phyloP scores from a whole-genome alignment of 2,113 vertebrate species.

The Mirza zaza region DNA sequence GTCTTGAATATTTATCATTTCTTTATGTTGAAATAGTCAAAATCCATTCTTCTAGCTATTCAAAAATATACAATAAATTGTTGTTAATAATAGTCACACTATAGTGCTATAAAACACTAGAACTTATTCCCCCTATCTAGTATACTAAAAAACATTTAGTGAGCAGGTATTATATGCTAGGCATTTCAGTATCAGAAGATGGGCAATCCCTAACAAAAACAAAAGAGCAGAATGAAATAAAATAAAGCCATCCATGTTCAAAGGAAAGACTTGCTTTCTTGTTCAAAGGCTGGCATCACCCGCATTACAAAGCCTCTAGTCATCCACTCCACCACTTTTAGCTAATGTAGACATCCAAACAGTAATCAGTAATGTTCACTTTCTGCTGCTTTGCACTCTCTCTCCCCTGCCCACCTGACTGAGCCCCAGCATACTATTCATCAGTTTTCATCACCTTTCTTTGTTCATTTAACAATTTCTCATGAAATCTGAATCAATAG shows the following conservation, averaged over 20 bases:
- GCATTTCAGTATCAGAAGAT: not conserved
- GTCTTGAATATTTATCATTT: not conserved
- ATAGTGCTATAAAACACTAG: not conserved
- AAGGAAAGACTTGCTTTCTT: not conserved
- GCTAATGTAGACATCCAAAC: not conserved
- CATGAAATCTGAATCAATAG: constrained; percentile 23
- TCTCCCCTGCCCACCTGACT: not conserved
- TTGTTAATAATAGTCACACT: not conserved
- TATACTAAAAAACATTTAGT: not conserved
- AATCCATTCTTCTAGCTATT: not conserved
- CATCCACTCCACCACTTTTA: not conserved
- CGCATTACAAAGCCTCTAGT: not conserved
- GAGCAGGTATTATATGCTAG: not conserved
- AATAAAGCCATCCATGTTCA: not conserved
- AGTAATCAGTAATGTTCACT: not conserved
- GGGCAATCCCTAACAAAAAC: not conserved
- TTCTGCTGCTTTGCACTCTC: not conserved
- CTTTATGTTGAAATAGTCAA: not conserved
- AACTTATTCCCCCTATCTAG: not conserved
- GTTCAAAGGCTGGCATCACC: not conserved
- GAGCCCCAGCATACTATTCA: not conserved
- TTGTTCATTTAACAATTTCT: not conserved
- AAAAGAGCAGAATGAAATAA: not conserved
- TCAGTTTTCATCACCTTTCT: not conserved
- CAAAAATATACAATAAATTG: not conserved